Conservation (phyloP, 2,797 vertebrate genomes). For the Malacoctenus gilli region DNA sequence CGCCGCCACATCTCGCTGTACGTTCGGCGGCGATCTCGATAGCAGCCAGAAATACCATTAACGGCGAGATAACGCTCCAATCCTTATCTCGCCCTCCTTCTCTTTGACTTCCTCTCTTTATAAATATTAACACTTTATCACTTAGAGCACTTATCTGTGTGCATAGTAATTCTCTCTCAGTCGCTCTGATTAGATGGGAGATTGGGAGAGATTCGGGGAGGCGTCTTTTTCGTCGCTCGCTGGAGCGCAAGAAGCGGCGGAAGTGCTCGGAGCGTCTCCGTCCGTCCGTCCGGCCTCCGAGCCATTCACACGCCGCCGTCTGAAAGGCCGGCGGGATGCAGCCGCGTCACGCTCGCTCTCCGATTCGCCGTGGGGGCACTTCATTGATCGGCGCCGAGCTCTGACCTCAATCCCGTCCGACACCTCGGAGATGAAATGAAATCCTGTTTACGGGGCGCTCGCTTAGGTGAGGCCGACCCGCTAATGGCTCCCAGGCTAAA, state of each 20-base stretch:
- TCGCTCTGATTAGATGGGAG: constrained; percentile 48
- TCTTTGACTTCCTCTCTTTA: constrained; percentile 39
- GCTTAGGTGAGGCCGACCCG: too few relatives aligned
- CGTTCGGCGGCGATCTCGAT: constrained; percentile 43
- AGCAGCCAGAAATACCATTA: constrained; percentile 50
- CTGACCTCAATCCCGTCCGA: background rate
- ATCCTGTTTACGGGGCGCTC: background rate
- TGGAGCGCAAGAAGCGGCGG: too few relatives aligned
- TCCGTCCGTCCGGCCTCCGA: background rate
- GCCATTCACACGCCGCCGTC: background rate
- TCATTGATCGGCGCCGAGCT: background rate
- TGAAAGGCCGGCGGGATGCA: too few relatives aligned
- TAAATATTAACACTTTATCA: constrained; percentile 66
- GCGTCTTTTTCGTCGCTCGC: too few relatives aligned
- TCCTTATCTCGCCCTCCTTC: constrained; percentile 43
- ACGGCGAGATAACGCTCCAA: constrained; percentile 54
- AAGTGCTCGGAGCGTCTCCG: too few relatives aligned
- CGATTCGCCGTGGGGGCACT: background rate
- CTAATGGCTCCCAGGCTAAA: too few relatives aligned
- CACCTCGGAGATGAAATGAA: constrained; percentile 1
- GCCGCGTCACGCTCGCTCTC: too few relatives aligned
- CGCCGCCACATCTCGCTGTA: constrained; percentile 22
- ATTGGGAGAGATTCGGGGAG: too few relatives aligned
- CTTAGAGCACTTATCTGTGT: constrained; percentile 55
- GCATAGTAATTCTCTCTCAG: constrained; percentile 42